phyloP scores from a whole-genome alignment of 1,140 invertebrate species.

The Drosophila hydei region DNA sequence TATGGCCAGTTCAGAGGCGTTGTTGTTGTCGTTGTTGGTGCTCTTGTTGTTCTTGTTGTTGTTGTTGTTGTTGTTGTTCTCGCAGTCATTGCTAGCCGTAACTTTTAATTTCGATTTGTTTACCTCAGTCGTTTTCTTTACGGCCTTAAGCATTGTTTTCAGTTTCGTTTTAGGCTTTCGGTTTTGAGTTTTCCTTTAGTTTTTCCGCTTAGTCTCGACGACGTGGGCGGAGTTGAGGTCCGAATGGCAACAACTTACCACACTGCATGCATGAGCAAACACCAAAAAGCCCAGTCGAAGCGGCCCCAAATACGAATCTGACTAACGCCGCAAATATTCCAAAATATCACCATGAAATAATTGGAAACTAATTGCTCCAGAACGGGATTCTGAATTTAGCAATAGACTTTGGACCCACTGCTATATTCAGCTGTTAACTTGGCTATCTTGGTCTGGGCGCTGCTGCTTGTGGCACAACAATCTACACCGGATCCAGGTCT shows the following conservation, averaged over 20 bases:
- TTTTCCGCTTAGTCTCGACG: not conserved
- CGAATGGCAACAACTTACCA: constrained; percentile 44
- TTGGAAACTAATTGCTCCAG: not conserved
- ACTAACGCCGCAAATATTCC: constrained; percentile 2
- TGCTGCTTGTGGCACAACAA: constrained; percentile 17
- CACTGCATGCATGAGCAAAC: constrained; percentile 47
- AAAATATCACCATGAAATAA: constrained; percentile 1
- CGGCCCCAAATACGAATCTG: constrained; percentile 6
- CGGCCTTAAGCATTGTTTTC: constrained; percentile 77
- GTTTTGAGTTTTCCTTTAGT: constrained; percentile 20
- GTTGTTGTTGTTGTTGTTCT: constrained; percentile 17
- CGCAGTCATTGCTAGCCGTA: constrained; percentile 44
- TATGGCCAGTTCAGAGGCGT: constrained; percentile 34
- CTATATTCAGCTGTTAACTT: too few species aligned
- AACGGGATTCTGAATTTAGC: too few species aligned
- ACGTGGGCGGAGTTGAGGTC: constrained; percentile 19
- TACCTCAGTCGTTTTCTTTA: constrained; percentile 66
- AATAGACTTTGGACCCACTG: too few species aligned
- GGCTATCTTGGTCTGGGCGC: not conserved
- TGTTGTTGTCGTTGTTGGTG: constrained; percentile 18
- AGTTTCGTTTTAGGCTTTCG: constrained; percentile 22
- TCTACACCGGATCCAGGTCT: constrained; percentile 56
- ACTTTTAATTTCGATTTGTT: constrained; percentile 77
- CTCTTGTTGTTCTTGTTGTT: constrained; percentile 5
- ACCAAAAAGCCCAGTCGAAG: constrained; percentile 13